phyloP scores from a whole-genome alignment of 2,797 vertebrate species.

The Myioborus melanocephalus region DNA sequence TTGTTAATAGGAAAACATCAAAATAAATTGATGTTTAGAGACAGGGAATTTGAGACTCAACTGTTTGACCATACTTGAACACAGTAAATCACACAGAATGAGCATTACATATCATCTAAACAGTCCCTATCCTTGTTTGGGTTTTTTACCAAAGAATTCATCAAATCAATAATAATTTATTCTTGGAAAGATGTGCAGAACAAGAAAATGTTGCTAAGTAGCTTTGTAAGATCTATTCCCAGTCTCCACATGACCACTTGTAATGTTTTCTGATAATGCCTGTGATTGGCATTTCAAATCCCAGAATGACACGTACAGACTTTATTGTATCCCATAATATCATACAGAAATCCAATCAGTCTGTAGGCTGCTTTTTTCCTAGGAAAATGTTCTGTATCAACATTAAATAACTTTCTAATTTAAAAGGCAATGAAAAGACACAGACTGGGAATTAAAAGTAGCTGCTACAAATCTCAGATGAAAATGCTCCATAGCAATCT shows the following conservation, averaged over 20 bases:
- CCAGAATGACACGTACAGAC: not conserved
- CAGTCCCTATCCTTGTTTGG: not conserved
- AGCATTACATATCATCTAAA: not conserved
- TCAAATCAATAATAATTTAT: not conserved
- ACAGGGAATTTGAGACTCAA: not conserved
- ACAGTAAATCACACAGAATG: not conserved
- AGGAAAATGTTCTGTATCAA: not conserved
- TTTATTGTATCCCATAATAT: not conserved
- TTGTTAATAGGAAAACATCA: not conserved
- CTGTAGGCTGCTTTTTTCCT: not conserved
- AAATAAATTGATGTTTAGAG: not conserved
- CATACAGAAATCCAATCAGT: not conserved
- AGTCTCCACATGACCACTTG: not conserved
- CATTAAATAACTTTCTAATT: constrained; percentile 26
- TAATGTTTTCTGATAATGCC: not conserved
- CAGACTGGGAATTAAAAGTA: not conserved
- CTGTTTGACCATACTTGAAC: not conserved
- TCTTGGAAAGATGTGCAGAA: not conserved
- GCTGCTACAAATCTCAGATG: not conserved
- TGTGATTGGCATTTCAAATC: not conserved
- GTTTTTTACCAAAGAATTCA: not conserved
- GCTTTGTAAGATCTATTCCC: not conserved
- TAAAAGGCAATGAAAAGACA: constrained; percentile 34
- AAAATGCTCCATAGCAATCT: not conserved
- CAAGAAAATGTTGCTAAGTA: not conserved